Percentiles rank a stretch among this genome's conserved stretches.
Conservation (phyloP, 2,113 vertebrate species). For the mouse (Mus musculus) region GRCm39 chr2:122572001-122572500, state of each 20-base stretch:
- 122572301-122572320: neutral
- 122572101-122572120: neutral
- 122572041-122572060: neutral
- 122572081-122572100: neutral
- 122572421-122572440: neutral
- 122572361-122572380: neutral
- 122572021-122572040: neutral
- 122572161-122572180: neutral
- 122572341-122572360: neutral
- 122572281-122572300: neutral
- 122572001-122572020: neutral
- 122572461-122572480: neutral
- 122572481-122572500: neutral
- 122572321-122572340: neutral
- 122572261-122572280: neutral
- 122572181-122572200: neutral
- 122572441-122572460: neutral
- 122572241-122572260: neutral
- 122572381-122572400: neutral
- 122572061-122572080: neutral
- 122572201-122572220: neutral
- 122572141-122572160: neutral
- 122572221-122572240: neutral
- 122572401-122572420: neutral
- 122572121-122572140: neutral